A percentile compares a stretch with the other conserved stretches of the same genome.
Conservation (phyloP, 2,888 invertebrate species). For the Sceliomorpha sp. region DNA sequence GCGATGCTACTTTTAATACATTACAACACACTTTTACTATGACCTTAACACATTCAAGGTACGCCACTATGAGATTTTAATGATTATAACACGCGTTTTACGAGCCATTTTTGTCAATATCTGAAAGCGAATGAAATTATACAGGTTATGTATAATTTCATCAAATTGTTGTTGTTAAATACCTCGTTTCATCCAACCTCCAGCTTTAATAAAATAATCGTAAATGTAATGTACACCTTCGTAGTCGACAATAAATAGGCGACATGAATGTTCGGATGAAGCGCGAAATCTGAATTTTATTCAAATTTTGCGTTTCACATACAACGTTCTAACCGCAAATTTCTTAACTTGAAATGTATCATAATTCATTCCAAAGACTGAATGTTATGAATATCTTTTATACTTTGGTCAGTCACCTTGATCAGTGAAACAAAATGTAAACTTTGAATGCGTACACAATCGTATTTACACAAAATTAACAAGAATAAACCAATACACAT, state of each 20-base stretch:
- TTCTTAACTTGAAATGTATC: conserved; percentile 43
- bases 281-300: conserved; percentile 48
- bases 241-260: conserved; percentile 52
- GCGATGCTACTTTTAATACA: conserved; percentile 9
- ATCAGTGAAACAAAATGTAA: no score
- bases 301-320: conserved; percentile 48
- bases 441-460: no score
- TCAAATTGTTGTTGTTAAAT: conserved; percentile 24
- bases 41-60: neutral
- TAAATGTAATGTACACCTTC: conserved; percentile 54
- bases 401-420: conserved; percentile 41
- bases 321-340: conserved; percentile 24
- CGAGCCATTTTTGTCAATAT: conserved; percentile 3
- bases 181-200: conserved; percentile 39
- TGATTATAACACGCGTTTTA: conserved; percentile 10
- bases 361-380: conserved; percentile 51
- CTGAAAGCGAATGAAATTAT: conserved; percentile 2
- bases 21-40: conserved; percentile 12
- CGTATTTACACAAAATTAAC: no score
- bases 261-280: conserved; percentile 45
- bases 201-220: conserved; percentile 52
- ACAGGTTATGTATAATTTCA: conserved; percentile 24
- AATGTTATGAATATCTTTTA: conserved; percentile 43
- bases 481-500: no score
- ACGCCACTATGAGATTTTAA: neutral